A percentile compares a stretch with the other conserved stretches of the same genome.
These are phyloP conservation scores for Notothenia rossii DNA, from an alignment of 2,113 vertebrate genomes.

Conservation along the genomic window DNA sequence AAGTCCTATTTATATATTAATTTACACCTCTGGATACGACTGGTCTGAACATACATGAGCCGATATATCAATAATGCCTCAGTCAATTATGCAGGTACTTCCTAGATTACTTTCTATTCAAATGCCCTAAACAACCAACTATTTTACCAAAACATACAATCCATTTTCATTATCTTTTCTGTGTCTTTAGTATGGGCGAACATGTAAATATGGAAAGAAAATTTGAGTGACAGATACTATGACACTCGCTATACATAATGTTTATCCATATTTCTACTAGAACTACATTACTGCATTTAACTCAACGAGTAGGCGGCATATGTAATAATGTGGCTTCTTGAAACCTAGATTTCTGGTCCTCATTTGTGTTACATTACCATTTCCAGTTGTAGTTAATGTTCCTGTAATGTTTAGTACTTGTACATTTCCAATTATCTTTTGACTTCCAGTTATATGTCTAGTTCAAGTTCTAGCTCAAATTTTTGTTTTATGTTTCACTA, in stretches of 20 bases:
- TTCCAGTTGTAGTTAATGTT: neutral
- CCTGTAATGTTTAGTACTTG: neutral
- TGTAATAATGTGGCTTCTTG: neutral
- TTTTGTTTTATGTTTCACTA: neutral
- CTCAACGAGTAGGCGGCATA: neutral
- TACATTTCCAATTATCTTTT: neutral
- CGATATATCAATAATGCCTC: neutral
- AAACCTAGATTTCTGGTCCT: neutral
- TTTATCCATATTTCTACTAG: neutral
- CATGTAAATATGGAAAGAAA: neutral
- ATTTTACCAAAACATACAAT: neutral
- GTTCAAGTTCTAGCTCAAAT: no score
- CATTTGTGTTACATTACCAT: neutral
- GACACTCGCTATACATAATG: neutral
- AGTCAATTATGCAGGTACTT: neutral
- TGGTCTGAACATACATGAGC: neutral
- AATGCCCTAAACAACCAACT: neutral
- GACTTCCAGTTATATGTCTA: neutral
- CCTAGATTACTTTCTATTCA: neutral
- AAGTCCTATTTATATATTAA: slow-evolving; percentile 11
- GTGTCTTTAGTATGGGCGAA: neutral
- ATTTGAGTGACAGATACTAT: neutral
- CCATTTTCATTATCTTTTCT: neutral
- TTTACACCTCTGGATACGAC: neutral
- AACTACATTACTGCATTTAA: neutral